Evolutionary conservation across 2,797 vertebrate genomes (phyloP), one percentile per base, ranked within the genome.

Genomic region (Antennarius maculatus): DNA sequence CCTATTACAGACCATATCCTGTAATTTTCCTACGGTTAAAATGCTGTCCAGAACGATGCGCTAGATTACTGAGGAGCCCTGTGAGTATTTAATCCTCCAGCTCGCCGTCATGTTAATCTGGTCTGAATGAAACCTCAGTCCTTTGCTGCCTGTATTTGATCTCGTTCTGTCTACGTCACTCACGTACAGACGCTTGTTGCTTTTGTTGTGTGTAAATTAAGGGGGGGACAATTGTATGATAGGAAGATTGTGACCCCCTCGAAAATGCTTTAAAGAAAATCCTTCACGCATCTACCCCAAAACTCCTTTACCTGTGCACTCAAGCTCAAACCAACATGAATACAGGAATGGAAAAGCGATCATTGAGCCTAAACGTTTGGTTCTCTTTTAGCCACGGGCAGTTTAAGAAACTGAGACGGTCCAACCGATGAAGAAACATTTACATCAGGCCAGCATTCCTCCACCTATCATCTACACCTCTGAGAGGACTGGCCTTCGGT

Each of bases 321-420:
- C 54, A 75, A 56, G 68, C 47, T 64, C 50, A 10, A 59, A 65
- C 61, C 60, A 53, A 61, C 53, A n/a, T 70, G 68, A 54, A 68
- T 69, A 78, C 79, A 80, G 61, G 71, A 48, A 77, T 49, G 71
- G 71, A 57, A 58, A 73, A 69, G 64, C 57, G 61, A 78, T 71
- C 48, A 8, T 29, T 67, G 53, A 77, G 59, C n/a, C 27, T 14
- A 52, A 51, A 80, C 76, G 74, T 85, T 86, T 74, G 80, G 49
- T 79, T 54, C 53, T 77, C 28, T 41, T 65, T 18, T 41, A 17
- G 70, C 67, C 61, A 18, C 54, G 13, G 51, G 62, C 51, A 14
- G 61, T 69, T 66, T 55, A 66, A 67, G 59, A 77, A 63, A 67
- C 58, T 69, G 58, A 71, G 48, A 77, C 69, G 34, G 27, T 41